Base-by-base conservation (phyloP, 1,140 invertebrate species). In the Drosophila saltans region DNA sequence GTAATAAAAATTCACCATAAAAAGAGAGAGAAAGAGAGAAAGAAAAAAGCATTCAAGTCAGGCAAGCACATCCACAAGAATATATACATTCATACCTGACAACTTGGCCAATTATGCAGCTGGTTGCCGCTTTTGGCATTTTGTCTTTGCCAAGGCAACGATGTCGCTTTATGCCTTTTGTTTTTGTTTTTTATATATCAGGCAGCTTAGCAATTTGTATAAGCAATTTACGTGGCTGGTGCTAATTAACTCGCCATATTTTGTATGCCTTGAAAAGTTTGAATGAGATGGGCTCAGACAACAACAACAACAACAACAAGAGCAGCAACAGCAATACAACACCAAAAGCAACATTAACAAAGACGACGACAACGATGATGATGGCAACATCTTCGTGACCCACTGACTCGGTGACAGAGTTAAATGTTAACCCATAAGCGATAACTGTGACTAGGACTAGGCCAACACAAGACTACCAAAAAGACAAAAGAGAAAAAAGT, bases 241-340 rank as follows among this genome's bases (percentile, higher is more conserved):
- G 80, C 83, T 86, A 86, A 86, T 86, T 86, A 86, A 88, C 84
- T 80, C 59, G 66, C 64, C 78, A 83, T 83, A 88, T 80, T 83
- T 83, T 88, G 76, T 89, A 83, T 88, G 84, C 80, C 72, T 77
- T 66, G 66, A 81, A 85, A 64, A 85, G 64, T 84, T 86, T 83
- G 76, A 88, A 83, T 83, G 83, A 62, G 65, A 39, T 26, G 16
- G 64, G 24, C 39, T 3, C 11, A 16, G 36, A 36, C 16, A 66
- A 41, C 21, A 60, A 36, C 58, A 60, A 60, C 33, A 26, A 39
- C 36, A 64, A 69, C 67, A 66, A 75, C 28, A 36, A 36, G 6
- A 36, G 6, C 6, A 36, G 26, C 10, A 66, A 41, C 21, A 40
- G 36, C 58, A 40, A 60, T 11, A 40, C 10, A 21, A 39, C 36